Base-by-base conservation (phyloP, 2,888 invertebrate genomes). In the Platycnemis pennipes region DNA sequence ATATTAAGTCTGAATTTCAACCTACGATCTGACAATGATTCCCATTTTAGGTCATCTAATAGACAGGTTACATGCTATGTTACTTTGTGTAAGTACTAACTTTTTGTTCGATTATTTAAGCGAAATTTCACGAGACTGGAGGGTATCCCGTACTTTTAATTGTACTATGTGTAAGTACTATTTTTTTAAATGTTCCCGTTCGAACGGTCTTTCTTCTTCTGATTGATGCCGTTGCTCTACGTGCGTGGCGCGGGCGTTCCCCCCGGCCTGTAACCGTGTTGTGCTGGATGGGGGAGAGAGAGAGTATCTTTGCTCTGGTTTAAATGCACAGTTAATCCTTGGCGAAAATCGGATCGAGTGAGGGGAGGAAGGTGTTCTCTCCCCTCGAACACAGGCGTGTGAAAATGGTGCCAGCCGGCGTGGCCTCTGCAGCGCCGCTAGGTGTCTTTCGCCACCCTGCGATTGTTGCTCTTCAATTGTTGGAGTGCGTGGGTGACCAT, bases 311-410 rank as follows among this genome's bases (percentile, higher is more conserved):
- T 77, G 77, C 77, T 77, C 77, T n/a, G 77, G 77, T 77, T 77
- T 77, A 77, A 77, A 77, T 77, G 77, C 77, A 77, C 77, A 77
- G 77, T 77, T 77, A 77, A 77, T 77, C 77, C 77, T 31, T 11
- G 3, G 77, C 31, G 77, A 77, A 77, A 77, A 77, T 77, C 77
- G 31, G 77, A 77, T 77, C 77, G 37, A 26, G 37, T 77, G 11
- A 11, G 77, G 11, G 77, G 37, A n/a, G 77, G 11, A 37, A 37
- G 77, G 77, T 77, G 31, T 77, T 22, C 49, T 16, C 49, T 49
- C 49, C 49, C 49, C 16, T 26, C 63, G 77, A 77, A 77, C 77
- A 3, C 77, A 11, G 63, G 63, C n/a, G 8, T 37, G 77, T 26
- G 77, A 77, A 77, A 77, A 77, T 37, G 31, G 37, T 77, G 77